Evolutionary conservation across 2,888 invertebrate species (phyloP).

Genomic region (Melieria picta): DNA sequence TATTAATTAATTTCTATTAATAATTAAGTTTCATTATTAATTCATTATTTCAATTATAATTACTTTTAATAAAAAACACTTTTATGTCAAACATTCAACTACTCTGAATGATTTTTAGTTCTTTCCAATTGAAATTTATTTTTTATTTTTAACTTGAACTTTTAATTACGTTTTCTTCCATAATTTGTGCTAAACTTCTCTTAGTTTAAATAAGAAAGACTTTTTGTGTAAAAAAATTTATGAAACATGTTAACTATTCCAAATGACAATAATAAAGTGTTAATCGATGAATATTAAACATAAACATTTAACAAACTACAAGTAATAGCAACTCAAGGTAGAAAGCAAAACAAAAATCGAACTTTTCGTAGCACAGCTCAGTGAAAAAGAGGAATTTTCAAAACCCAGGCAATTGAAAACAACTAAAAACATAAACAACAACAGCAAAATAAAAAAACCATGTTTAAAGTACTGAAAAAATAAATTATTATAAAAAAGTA

Average conservation of each 20-base stretch:
- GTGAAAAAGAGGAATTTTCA: neutral
- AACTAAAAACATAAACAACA: no score
- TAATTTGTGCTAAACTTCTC: no score
- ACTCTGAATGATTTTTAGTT: neutral
- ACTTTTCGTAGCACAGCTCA: conserved; percentile 22
- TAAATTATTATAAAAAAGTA: no score
- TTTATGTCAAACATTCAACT: conserved; percentile 1
- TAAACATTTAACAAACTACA: conserved; percentile 7
- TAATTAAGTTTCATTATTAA: no score
- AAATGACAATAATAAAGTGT: conserved; percentile 62
- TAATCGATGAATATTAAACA: conserved; percentile 23
- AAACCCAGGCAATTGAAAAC: neutral
- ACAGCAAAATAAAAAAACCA: no score
- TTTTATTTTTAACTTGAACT: no score
- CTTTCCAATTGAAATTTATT: neutral
- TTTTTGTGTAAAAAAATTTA: neutral
- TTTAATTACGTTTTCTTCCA: no score
- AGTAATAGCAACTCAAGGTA: neutral
- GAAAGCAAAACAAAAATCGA: neutral
- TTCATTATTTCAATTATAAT: no score
- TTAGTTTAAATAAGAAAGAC: no score
- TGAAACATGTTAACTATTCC: conserved; percentile 61
- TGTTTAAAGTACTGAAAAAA: no score
- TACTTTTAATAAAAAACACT: neutral
- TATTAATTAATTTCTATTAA: no score